phyloP scores from a whole-genome alignment of 1,140 invertebrate species.

The Zelostemma sp. region DNA sequence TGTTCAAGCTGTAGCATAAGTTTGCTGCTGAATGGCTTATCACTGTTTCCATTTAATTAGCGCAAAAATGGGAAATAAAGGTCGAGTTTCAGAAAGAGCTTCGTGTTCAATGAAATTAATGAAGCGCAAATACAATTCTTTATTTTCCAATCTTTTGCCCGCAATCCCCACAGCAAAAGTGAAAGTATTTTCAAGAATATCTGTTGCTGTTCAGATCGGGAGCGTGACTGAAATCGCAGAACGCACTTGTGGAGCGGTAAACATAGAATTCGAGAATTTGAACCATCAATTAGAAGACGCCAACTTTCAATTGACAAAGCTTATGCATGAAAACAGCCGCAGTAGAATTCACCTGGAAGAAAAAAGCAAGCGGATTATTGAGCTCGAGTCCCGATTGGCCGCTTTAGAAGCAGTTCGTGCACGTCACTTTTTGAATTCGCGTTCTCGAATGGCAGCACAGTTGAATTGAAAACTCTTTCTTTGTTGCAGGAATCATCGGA shows the following conservation, averaged over 20 bases:
- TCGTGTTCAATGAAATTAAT: not conserved
- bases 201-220: conserved; percentile 55
- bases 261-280: conserved; percentile 45
- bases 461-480: conserved; percentile 10
- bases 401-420: conserved; percentile 59
- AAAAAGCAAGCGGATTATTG: conserved; percentile 47
- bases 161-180: not conserved
- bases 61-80: not conserved
- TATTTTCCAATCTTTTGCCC: not conserved
- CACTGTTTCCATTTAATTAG: not conserved
- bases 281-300: conserved; percentile 43
- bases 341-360: conserved; percentile 46
- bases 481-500: conserved; percentile 59
- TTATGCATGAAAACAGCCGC: conserved; percentile 41
- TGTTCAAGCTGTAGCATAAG: not conserved
- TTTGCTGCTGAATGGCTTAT: no score
- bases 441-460: no score
- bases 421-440: conserved; percentile 18
- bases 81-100: not conserved
- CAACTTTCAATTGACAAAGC: conserved; percentile 40
- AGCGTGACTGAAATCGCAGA: conserved; percentile 53
- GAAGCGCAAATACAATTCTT: not conserved
- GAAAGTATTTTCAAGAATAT: conserved; percentile 28
- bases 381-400: conserved; percentile 48
- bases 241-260: conserved; percentile 46